Evolutionary conservation across 2,113 vertebrate species (phyloP).

Genomic region (Camelus dromedarius): DNA sequence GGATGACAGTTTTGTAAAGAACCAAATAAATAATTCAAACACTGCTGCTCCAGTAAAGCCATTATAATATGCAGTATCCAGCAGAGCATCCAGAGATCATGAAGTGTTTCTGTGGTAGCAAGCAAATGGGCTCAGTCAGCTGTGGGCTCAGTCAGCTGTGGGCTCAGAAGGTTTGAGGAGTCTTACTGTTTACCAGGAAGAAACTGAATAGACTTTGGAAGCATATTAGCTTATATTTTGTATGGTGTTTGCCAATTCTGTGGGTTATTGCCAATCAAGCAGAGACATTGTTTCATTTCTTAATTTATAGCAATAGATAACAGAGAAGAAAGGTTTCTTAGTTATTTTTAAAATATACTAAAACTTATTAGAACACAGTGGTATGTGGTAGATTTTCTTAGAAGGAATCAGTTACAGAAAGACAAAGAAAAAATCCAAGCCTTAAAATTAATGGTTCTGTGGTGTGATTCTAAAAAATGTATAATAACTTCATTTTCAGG

Average conservation of each 20-base stretch:
- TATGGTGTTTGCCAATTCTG: background rate
- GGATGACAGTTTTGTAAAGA: constrained; percentile 50
- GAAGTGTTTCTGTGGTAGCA: constrained; percentile 14
- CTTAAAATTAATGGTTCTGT: constrained; percentile 21
- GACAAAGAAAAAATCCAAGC: background rate
- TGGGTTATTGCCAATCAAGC: background rate
- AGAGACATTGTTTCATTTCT: constrained; percentile 47
- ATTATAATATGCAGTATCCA: background rate
- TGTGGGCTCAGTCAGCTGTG: background rate
- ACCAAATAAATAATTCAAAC: constrained; percentile 30
- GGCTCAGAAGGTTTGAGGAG: background rate
- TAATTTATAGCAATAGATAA: constrained; percentile 13
- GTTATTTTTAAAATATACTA: constrained; percentile 35
- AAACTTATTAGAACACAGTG: background rate
- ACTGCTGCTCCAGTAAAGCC: background rate
- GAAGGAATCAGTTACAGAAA: constrained; percentile 21
- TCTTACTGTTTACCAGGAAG: background rate
- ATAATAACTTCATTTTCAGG: background rate
- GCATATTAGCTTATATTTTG: background rate
- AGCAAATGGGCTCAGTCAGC: background rate
- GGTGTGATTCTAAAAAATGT: background rate
- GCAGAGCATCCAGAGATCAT: background rate
- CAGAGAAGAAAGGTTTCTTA: background rate
- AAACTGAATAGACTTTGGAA: background rate
- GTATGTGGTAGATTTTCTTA: background rate